phyloP scores from a whole-genome alignment of 2,797 vertebrate species.

The Dendrocincla fuliginosa region DNA sequence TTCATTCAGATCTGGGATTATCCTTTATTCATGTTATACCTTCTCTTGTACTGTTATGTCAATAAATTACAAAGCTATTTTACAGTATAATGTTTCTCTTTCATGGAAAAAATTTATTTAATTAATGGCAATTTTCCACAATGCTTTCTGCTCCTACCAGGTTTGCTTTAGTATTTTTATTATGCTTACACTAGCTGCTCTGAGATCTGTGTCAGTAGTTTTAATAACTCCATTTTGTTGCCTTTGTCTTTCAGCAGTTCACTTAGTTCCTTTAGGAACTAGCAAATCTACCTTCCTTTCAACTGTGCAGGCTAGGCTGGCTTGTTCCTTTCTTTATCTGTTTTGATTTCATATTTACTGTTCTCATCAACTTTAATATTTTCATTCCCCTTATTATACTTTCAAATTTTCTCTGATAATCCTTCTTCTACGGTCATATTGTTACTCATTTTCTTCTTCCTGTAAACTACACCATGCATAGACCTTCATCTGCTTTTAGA shows the following conservation, averaged over 20 bases:
- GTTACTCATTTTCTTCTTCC: background rate
- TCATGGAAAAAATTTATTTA: background rate
- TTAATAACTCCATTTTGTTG: background rate
- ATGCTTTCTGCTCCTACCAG: background rate
- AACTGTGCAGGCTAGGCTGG: background rate
- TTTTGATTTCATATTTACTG: slow-evolving; percentile 9
- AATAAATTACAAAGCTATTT: background rate
- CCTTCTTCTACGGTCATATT: background rate
- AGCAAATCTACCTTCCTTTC: background rate
- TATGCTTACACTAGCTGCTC: background rate
- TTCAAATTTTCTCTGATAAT: slow-evolving; percentile 19
- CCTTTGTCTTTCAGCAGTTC: background rate
- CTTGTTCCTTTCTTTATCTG: background rate
- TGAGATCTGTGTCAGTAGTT: background rate
- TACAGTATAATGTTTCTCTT: background rate
- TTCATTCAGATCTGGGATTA: background rate
- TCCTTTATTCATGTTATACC: background rate
- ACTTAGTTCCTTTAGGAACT: background rate
- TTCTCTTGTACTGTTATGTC: background rate
- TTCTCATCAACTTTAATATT: slow-evolving; percentile 24
- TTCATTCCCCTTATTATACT: slow-evolving; percentile 27
- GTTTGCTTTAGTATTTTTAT: background rate
- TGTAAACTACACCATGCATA: background rate
- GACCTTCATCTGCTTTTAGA: background rate
- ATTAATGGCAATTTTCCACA: background rate